Percentiles rank a stretch among this genome's conserved stretches.
Evolutionary conservation across 2,888 invertebrate genomes (phyloP).

Genomic region (Icerya purchasi): DNA sequence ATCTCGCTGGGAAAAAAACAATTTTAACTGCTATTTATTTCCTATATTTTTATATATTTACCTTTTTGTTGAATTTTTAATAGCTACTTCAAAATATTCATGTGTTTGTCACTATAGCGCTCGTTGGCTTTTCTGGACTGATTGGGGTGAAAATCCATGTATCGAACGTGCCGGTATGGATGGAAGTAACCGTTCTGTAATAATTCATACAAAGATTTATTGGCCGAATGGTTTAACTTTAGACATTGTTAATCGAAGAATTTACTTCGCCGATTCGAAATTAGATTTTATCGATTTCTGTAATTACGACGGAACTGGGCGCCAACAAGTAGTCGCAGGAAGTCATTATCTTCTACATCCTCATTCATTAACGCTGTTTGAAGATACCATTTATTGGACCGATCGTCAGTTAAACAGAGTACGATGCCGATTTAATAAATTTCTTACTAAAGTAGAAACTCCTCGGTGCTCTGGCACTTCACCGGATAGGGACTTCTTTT

Average conservation of each 20-base stretch:
- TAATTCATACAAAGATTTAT: constrained; percentile 83
- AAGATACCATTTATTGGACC: constrained; percentile 92
- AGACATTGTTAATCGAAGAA: constrained; percentile 74
- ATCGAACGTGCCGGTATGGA: constrained; percentile 94
- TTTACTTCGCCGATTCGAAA: constrained; percentile 95
- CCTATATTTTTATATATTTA: too few species aligned
- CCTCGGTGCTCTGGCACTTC: neutral
- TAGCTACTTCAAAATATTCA: too few species aligned
- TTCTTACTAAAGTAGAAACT: too few species aligned
- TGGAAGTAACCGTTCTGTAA: constrained; percentile 59
- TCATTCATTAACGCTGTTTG: constrained; percentile 82
- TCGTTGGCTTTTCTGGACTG: constrained; percentile 89
- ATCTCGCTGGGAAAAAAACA: too few species aligned
- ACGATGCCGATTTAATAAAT: constrained; percentile 1
- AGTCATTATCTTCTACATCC: constrained; percentile 88
- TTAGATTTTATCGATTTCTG: constrained; percentile 95
- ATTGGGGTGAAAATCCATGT: constrained; percentile 94
- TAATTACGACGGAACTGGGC: constrained; percentile 78
- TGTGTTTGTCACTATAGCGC: too few species aligned
- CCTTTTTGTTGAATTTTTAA: too few species aligned
- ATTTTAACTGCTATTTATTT: too few species aligned
- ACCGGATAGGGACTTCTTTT: neutral
- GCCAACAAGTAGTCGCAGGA: constrained; percentile 68
- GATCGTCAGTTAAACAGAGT: constrained; percentile 81
- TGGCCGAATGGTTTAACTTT: constrained; percentile 97